Conservation (phyloP, 2,113 vertebrate genomes). For the Coptodon rendalli region DNA sequence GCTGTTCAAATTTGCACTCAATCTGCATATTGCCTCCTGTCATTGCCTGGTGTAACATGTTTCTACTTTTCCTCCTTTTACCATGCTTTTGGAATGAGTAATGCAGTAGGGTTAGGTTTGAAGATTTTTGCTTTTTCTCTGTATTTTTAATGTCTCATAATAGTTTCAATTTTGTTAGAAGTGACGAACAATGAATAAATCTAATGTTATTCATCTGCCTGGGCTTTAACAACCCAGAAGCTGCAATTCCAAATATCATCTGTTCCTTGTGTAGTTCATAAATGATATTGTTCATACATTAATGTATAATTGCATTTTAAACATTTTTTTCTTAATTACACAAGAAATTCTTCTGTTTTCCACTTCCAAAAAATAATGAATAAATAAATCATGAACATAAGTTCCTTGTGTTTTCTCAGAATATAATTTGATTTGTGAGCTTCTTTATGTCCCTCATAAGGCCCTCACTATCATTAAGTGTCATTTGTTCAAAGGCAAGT, state of each 20-base stretch:
- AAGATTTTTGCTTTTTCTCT: not conserved
- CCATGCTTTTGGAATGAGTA: not conserved
- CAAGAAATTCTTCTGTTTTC: not conserved
- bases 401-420: not conserved
- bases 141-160: not conserved
- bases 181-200: not conserved
- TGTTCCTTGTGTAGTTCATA: not conserved
- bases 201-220: not conserved
- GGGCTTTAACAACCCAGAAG: not conserved
- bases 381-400: not conserved
- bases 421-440: not conserved
- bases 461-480: not conserved
- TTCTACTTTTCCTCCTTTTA: not conserved
- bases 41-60: not conserved
- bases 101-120: not conserved
- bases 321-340: not conserved
- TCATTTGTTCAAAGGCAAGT: constrained; percentile 12
- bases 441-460: not conserved
- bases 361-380: not conserved
- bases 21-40: not conserved
- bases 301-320: not conserved
- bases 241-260: not conserved
- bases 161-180: not conserved
- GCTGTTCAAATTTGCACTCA: not conserved
- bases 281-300: not conserved